Conservation (phyloP, 2,797 vertebrate genomes). For the Lycodopsis pacificus region DNA sequence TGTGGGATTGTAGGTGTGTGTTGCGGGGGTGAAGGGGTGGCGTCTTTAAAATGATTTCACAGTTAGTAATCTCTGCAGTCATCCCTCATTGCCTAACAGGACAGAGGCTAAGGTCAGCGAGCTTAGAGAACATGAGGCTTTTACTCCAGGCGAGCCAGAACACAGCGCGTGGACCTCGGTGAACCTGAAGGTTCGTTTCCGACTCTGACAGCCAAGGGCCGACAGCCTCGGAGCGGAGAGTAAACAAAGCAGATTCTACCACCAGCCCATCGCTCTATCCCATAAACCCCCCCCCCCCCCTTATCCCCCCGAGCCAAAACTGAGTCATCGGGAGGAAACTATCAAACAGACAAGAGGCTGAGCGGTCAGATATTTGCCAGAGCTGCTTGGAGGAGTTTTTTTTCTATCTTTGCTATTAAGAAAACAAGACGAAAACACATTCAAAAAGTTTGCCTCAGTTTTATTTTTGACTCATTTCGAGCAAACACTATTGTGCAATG, state of each 20-base stretch:
- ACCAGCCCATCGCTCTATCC: constrained; percentile 53
- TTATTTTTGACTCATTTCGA: constrained; percentile 35
- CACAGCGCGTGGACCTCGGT: constrained; percentile 7
- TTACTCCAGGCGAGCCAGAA: constrained; percentile 52
- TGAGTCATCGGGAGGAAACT: constrained; percentile 76
- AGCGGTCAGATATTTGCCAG: constrained; percentile 71
- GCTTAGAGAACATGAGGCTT: constrained; percentile 65
- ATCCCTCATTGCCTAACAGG: constrained; percentile 48
- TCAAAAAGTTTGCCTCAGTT: constrained; percentile 47
- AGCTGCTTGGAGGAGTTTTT: constrained; percentile 67
- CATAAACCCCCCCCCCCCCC: constrained; percentile 65
- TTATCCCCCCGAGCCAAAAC: constrained; percentile 68
- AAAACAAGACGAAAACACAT: constrained; percentile 55
- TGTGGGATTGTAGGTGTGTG: constrained; percentile 61
- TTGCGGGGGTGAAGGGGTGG: constrained; percentile 42
- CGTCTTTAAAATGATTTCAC: constrained; percentile 60
- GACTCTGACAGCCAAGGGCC: constrained; percentile 69
- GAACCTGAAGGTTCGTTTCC: constrained; percentile 69
- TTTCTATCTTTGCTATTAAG: constrained; percentile 57
- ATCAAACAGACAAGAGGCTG: constrained; percentile 69
- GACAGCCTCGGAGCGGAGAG: constrained; percentile 59
- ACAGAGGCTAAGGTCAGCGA: constrained; percentile 61
- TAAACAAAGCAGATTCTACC: constrained; percentile 74
- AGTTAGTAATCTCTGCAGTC: constrained; percentile 60
- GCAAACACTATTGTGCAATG: background rate